Conservation (phyloP, 2,888 invertebrate species). For the Drosophila bunnanda region DNA sequence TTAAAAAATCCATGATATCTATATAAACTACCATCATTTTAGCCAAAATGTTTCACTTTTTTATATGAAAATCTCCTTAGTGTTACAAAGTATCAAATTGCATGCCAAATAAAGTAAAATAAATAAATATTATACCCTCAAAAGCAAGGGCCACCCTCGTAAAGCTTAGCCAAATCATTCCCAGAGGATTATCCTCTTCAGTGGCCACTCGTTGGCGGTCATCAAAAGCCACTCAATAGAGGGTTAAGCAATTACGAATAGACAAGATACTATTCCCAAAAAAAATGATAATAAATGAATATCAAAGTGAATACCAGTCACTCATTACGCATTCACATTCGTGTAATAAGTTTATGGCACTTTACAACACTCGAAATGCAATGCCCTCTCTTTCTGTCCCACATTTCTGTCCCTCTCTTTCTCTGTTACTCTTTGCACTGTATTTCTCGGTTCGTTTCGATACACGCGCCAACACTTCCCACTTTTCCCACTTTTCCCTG, state of each 20-base stretch:
- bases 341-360: slow-evolving; percentile 70
- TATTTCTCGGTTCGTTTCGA: slow-evolving; percentile 37
- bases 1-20: background rate
- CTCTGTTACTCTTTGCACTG: background rate
- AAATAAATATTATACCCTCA: background rate
- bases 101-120: background rate
- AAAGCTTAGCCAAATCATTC: background rate
- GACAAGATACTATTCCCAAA: slow-evolving; percentile 7
- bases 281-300: slow-evolving; percentile 22
- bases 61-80: background rate
- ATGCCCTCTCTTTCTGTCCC: slow-evolving; percentile 1
- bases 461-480: slow-evolving; percentile 72
- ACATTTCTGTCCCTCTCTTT: background rate
- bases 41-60: background rate
- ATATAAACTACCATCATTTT: background rate
- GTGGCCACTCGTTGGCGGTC: background rate
- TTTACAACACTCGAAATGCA: slow-evolving; percentile 44
- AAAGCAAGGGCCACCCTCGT: background rate
- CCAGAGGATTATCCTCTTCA: background rate
- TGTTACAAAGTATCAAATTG: background rate
- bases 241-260: slow-evolving; percentile 3
- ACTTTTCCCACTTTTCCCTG: slow-evolving; percentile 61
- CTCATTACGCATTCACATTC: slow-evolving; percentile 31
- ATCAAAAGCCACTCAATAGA: slow-evolving; percentile 8
- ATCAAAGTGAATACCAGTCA: slow-evolving; percentile 27